Conservation (phyloP, 92 coral and sea anemone species). For the Micromussa lordhowensis region DNA sequence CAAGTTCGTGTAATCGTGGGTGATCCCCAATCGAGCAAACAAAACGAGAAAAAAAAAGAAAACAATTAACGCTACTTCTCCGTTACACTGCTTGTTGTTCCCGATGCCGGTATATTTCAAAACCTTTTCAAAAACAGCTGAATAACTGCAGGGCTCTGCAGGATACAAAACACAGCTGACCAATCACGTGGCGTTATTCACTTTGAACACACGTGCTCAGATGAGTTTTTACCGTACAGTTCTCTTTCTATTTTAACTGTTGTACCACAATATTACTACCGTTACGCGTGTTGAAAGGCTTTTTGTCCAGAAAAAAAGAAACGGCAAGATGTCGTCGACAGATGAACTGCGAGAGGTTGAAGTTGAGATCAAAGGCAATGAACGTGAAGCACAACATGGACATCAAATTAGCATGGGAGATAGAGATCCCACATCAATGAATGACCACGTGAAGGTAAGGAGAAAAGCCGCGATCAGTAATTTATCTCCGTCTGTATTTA, state of each 20-base stretch:
- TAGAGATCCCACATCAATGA: constrained; percentile 83
- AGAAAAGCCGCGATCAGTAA: background rate
- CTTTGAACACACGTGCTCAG: background rate
- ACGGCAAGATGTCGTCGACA: background rate
- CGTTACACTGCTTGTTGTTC: background rate
- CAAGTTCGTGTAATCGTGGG: background rate
- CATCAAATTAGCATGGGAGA: constrained; percentile 72
- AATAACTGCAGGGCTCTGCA: background rate
- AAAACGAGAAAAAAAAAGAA: background rate
- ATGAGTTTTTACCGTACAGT: background rate
- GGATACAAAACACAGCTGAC: background rate
- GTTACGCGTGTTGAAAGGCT: background rate
- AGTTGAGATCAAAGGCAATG: constrained; percentile 61
- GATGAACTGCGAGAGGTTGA: constrained; percentile 42
- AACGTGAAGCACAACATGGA: constrained; percentile 60
- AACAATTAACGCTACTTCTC: background rate
- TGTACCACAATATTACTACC: background rate
- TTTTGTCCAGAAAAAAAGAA: background rate
- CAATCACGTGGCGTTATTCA: background rate
- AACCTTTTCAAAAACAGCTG: background rate
- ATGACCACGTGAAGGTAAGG: constrained; percentile 83
- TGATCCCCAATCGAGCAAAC: background rate
- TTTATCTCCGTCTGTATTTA: too few species aligned
- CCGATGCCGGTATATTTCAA: background rate
- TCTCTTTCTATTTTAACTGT: background rate